These are phyloP conservation scores for Neoaliturus tenellus DNA, from an alignment of 2,888 invertebrate species.

Conservation along the genomic window DNA sequence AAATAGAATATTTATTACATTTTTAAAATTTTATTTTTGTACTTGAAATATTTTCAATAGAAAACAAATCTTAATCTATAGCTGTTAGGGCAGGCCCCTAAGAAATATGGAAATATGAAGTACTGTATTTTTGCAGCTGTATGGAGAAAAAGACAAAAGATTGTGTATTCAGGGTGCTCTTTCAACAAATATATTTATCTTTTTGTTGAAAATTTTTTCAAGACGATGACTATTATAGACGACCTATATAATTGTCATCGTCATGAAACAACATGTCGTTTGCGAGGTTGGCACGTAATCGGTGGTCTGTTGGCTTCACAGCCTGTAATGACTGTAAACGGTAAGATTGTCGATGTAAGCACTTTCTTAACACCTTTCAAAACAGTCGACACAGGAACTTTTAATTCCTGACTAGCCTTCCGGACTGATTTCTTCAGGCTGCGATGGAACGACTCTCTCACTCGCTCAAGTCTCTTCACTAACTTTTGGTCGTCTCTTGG, in stretches of 20 bases:
- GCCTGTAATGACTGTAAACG: slow-evolving; percentile 29
- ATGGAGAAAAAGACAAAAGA: too few relatives aligned
- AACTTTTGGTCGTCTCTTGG: not conserved
- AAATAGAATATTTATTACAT: too few relatives aligned
- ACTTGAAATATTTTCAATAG: too few relatives aligned
- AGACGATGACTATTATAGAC: too few relatives aligned
- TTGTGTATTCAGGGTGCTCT: too few relatives aligned
- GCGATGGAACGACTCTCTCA: not conserved
- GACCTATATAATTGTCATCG: not conserved
- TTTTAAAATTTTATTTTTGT: too few relatives aligned
- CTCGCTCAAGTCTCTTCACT: not conserved
- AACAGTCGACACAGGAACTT: not conserved
- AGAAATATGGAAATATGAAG: too few relatives aligned
- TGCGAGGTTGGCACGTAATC: not conserved
- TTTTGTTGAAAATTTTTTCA: too few relatives aligned
- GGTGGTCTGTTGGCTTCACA: slow-evolving; percentile 7
- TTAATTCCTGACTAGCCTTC: not conserved
- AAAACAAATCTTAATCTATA: too few relatives aligned
- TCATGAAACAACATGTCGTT: not conserved
- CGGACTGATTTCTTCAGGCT: not conserved
- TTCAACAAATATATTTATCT: too few relatives aligned
- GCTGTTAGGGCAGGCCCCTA: too few relatives aligned
- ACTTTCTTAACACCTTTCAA: not conserved
- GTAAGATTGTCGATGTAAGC: not conserved
- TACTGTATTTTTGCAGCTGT: too few relatives aligned